These are phyloP conservation scores for Leptarthrus brevirostris DNA, from an alignment of 2,888 invertebrate genomes.

Conservation along the genomic window DNA sequence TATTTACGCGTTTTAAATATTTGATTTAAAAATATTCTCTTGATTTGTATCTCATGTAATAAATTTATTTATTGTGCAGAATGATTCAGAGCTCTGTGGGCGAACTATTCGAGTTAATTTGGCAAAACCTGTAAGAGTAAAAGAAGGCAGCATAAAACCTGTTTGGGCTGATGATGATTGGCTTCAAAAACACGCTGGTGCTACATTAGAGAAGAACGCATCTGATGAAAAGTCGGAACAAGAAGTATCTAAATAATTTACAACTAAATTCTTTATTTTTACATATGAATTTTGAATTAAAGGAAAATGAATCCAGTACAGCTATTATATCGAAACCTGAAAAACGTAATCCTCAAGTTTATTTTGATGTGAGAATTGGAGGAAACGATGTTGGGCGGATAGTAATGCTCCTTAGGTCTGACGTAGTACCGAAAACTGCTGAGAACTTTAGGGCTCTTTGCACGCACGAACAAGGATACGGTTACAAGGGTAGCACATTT, in stretches of 20 bases:
- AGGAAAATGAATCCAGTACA: conserved; percentile 57
- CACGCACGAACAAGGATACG: conserved; percentile 96
- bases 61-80: too few relatives aligned
- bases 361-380: conserved; percentile 93
- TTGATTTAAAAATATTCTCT: too few relatives aligned
- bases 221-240: conserved; percentile 59
- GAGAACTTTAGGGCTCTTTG: conserved; percentile 94
- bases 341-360: conserved; percentile 88
- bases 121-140: conserved; percentile 96
- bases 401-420: conserved; percentile 90
- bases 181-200: conserved; percentile 97
- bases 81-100: conserved; percentile 97
- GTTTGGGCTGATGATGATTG: conserved; percentile 99
- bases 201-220: conserved; percentile 75
- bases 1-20: too few relatives aligned
- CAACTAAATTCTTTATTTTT: too few relatives aligned
- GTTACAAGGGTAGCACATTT: conserved; percentile 90
- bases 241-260: conserved; percentile 64
- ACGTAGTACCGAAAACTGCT: conserved; percentile 94
- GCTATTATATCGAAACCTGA: conserved; percentile 62
- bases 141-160: conserved; percentile 93
- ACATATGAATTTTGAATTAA: neutral
- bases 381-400: conserved; percentile 89
- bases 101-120: conserved; percentile 95
- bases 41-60: too few relatives aligned